Evolutionary conservation across 2,113 vertebrate genomes (phyloP).

Genomic region (Barnardius zonarius): DNA sequence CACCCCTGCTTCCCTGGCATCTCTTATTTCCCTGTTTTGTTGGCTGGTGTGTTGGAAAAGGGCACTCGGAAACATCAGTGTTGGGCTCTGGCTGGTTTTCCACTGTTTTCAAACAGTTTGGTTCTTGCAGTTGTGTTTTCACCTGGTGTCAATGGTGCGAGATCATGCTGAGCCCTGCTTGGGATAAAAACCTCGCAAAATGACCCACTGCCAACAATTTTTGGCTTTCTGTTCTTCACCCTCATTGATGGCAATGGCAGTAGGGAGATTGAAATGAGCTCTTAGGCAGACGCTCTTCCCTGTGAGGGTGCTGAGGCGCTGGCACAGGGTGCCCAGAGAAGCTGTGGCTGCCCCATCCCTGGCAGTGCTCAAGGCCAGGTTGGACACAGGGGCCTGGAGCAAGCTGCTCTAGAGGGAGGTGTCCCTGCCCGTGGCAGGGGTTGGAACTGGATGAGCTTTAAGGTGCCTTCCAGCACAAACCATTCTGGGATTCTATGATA

Average conservation of each 20-base stretch:
- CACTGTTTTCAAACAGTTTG: neutral
- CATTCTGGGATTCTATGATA: neutral
- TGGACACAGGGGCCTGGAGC: no score
- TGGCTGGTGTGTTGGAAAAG: neutral
- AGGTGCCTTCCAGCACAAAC: neutral
- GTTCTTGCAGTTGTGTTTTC: neutral
- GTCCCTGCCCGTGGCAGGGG: neutral
- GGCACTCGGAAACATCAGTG: rapidly evolving
- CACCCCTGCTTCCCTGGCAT: neutral
- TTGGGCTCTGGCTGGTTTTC: neutral
- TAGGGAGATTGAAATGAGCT: neutral
- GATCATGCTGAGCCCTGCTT: neutral
- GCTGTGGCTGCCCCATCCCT: neutral
- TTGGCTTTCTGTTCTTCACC: neutral
- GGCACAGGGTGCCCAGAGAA: neutral
- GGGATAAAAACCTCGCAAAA: neutral
- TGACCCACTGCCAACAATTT: neutral
- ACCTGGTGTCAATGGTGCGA: neutral
- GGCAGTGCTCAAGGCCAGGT: no score
- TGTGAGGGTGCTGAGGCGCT: neutral
- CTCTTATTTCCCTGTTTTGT: neutral
- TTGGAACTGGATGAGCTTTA: neutral
- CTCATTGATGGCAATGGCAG: rapidly evolving
- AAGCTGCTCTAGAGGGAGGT: neutral
- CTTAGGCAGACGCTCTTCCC: neutral